A percentile compares a stretch with the other conserved stretches of the same genome.
Conservation (phyloP, 1,140 invertebrate genomes). For the Drosophila insularis region DNA sequence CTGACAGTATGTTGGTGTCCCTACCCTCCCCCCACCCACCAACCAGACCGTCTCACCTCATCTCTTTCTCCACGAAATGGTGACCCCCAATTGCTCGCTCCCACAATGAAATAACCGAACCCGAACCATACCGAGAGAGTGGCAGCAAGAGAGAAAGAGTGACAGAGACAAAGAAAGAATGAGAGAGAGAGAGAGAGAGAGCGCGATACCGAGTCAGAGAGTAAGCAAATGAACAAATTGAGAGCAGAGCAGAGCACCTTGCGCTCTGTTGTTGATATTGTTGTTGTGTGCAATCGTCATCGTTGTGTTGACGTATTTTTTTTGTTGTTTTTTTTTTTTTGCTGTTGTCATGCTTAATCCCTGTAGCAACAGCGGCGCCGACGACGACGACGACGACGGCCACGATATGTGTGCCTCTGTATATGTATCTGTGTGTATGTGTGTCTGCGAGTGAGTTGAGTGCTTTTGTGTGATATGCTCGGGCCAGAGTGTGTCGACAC, state of each 20-base stretch:
- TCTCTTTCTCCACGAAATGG: conserved; percentile 16
- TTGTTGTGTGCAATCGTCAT: conserved; percentile 61
- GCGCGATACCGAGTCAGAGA: conserved; percentile 7
- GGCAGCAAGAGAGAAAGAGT: neutral
- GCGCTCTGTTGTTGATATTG: conserved; percentile 42
- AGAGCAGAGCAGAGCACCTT: conserved; percentile 49
- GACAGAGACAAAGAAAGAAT: neutral
- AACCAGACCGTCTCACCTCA: conserved; percentile 1
- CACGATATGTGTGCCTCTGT: conserved; percentile 33
- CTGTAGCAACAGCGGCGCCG: conserved; percentile 60
- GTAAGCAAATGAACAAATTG: conserved; percentile 26
- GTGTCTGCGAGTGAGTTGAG: conserved; percentile 33
- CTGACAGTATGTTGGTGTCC: conserved; percentile 76
- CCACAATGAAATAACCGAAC: conserved; percentile 63
- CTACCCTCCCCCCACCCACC: neutral
- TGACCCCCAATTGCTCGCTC: conserved; percentile 76
- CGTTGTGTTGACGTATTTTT: conserved; percentile 63
- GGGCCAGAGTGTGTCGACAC: conserved; percentile 56
- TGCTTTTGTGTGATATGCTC: conserved; percentile 47
- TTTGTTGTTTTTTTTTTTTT: conserved; percentile 34
- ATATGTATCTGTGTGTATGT: conserved; percentile 23
- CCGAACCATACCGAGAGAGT: conserved; percentile 19
- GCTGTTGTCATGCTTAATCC: conserved; percentile 71
- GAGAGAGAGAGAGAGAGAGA: neutral
- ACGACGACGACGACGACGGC: conserved; percentile 28